phyloP scores from a whole-genome alignment of 2,113 vertebrate genomes.

The Gobio gobio region DNA sequence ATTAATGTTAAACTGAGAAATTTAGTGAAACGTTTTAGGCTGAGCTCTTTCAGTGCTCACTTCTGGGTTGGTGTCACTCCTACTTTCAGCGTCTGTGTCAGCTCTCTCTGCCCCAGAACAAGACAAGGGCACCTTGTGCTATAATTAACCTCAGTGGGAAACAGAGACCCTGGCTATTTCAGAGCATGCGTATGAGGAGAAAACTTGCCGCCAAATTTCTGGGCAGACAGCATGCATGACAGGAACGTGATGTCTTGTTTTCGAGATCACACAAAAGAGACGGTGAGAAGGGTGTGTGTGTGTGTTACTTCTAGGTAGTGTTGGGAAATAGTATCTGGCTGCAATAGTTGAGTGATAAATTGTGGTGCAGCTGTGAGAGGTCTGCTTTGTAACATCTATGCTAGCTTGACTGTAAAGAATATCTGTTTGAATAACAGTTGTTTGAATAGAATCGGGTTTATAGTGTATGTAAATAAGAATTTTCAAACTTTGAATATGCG shows the following conservation, averaged over 20 bases:
- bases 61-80: neutral
- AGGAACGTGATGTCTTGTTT: constrained; percentile 33
- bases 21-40: neutral
- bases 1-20: neutral
- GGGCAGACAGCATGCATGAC: constrained; percentile 26
- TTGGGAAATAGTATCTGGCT: constrained; percentile 27
- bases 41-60: neutral
- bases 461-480: neutral
- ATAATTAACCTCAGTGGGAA: constrained; percentile 68
- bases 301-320: constrained; percentile 43
- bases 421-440: neutral
- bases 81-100: constrained; percentile 3
- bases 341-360: constrained; percentile 28
- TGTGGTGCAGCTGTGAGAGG: constrained; percentile 6
- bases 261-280: constrained; percentile 34
- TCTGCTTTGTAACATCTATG: neutral
- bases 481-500: neutral
- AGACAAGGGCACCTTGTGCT: constrained; percentile 71
- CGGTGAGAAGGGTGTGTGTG: constrained; percentile 38
- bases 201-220: constrained; percentile 60
- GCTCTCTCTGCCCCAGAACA: constrained; percentile 44
- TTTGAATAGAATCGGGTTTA: neutral
- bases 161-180: constrained; percentile 45
- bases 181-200: constrained; percentile 40
- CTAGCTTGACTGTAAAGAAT: neutral